Percentiles rank a stretch among this genome's conserved stretches.
Conservation (phyloP, 2,113 vertebrate genomes). For the Lipotes vexillifer region DNA sequence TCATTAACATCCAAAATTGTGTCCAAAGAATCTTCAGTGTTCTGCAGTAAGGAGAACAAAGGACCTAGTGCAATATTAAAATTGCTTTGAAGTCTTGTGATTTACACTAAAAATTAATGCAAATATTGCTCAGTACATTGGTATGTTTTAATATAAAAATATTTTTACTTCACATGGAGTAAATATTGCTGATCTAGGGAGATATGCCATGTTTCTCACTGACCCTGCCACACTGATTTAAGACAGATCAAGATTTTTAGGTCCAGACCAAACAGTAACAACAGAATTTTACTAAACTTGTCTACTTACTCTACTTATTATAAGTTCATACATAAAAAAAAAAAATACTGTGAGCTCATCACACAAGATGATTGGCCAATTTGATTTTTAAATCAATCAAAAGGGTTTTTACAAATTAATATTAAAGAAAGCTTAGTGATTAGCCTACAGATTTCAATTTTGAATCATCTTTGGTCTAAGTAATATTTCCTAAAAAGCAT, state of each 20-base stretch:
- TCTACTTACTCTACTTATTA: neutral
- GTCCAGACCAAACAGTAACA: neutral
- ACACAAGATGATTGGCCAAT: neutral
- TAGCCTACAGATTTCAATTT: neutral
- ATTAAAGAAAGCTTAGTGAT: neutral
- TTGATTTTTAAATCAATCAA: neutral
- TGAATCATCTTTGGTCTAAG: neutral
- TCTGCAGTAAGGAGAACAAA: neutral
- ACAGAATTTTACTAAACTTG: slow-evolving; percentile 8
- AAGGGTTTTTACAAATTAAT: neutral
- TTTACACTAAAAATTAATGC: slow-evolving; percentile 31
- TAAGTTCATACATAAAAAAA: neutral
- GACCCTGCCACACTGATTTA: neutral
- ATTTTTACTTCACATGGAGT: neutral
- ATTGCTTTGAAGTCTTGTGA: neutral
- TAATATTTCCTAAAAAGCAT: neutral
- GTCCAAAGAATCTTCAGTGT: neutral
- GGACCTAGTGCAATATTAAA: neutral
- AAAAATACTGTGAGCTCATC: neutral
- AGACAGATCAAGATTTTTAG: neutral
- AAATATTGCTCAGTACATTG: neutral
- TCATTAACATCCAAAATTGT: neutral
- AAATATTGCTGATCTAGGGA: neutral
- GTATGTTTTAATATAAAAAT: slow-evolving; percentile 21
- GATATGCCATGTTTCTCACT: neutral